Conservation (phyloP, 35 echinoderm and acorn worm species). For the Ptychodera flava region DNA sequence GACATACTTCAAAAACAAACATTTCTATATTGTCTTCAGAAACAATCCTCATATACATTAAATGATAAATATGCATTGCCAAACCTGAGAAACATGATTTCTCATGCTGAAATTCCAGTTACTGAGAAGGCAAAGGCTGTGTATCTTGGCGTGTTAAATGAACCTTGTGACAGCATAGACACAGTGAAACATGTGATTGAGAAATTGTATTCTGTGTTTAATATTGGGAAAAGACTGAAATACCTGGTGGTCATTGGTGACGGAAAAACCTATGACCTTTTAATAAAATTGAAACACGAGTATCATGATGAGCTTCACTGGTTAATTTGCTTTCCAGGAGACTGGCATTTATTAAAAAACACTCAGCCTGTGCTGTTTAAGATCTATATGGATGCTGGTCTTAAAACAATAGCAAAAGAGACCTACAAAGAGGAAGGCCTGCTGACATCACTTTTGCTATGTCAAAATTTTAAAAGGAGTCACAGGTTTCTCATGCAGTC, state of each 20-base stretch:
- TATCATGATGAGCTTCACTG: slow-evolving; percentile 31
- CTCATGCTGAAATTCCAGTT: not conserved
- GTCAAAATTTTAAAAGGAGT: no score
- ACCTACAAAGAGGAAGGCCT: no score
- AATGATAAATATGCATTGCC: not conserved
- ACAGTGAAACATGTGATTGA: slow-evolving; percentile 31
- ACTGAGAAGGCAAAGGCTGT: not conserved
- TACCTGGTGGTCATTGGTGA: slow-evolving; percentile 41
- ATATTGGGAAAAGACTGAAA: not conserved
- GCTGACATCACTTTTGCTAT: no score
- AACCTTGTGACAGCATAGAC: slow-evolving; percentile 21
- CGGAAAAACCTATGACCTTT: slow-evolving; percentile 33
- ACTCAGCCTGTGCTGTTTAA: slow-evolving; percentile 64
- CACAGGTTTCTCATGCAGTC: no score
- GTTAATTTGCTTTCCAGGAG: slow-evolving; percentile 41
- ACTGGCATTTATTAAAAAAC: slow-evolving; percentile 72
- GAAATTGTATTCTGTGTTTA: slow-evolving; percentile 26
- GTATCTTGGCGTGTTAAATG: not conserved
- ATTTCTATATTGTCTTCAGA: no score
- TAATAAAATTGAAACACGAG: slow-evolving; percentile 38
- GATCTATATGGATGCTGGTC: slow-evolving; percentile 64
- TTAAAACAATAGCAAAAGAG: slow-evolving; percentile 6
- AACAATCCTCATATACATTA: not conserved
- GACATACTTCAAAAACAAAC: no score
- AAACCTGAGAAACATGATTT: not conserved